Base-by-base conservation (phyloP, 2,888 invertebrate genomes). In the Cephus runcator region DNA sequence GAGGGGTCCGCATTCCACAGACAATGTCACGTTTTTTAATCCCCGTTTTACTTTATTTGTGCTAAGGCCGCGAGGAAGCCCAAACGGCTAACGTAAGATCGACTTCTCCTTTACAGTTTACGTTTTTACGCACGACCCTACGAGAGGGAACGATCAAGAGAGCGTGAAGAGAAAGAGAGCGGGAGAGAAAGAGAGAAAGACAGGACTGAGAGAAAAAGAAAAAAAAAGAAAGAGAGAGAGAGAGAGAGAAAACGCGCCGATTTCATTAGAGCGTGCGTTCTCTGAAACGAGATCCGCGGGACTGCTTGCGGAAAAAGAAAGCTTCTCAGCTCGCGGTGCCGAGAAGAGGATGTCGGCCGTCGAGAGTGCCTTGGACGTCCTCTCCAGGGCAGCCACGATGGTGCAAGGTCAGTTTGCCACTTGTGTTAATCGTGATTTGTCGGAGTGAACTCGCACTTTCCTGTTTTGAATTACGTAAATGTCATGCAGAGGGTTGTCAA, bases 341-440 rank as follows among this genome's bases (percentile, higher is more conserved):
- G 33, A 34, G 71, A 79, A 76, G 84, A 86, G 85, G 86, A 95
- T 95, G 95, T 95, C 95, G 92, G 94, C 94, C 87, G 94, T 96
- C 91, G 97, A 97, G 93, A 95, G 96, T 80, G 96, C 97, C 81
- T 92, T 97, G 91, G 97, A 97, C 90, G 97, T 97, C 85, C 93
- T 97, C 84, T 97, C 97, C 84, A 94, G 97, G 88, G 97, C 97
- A 81, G 97, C 97, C 34, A 97, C 97, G 34, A 97, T 97, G 97
- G 95, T 97, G 85, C 96, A 96, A 92, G 96, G 91, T 91, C 85
- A 87, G 90, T 90, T 77, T 75, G 23, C 56, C 40, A 68, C 71
- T 34, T 71, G 56, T 56, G 56, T 56, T 56, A 56, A 56, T 56
- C 56, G 56, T 56, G 23, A 56, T 56, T 56, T 15, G 56, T 56